Conservation (phyloP, 2,797 vertebrate genomes). For the Tauraco hartlaubi region DNA sequence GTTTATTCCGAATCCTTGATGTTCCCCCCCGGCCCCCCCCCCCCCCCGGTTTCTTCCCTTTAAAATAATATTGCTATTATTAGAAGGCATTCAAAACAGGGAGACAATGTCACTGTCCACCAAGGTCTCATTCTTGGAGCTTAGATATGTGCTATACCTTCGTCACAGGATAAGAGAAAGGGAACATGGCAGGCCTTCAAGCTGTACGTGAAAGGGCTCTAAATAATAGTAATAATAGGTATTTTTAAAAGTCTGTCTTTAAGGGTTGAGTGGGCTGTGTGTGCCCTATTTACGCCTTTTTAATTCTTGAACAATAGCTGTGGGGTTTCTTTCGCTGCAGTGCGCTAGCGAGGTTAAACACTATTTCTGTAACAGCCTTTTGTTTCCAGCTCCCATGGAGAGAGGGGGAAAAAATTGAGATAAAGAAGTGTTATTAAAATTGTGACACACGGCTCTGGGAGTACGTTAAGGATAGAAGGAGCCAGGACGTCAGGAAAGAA, state of each 20-base stretch:
- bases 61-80: conserved; percentile 25
- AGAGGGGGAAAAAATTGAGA: conserved; percentile 81
- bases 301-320: conserved; percentile 72
- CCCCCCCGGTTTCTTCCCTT: neutral
- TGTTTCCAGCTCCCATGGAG: conserved; percentile 77
- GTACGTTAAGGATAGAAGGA: conserved; percentile 79
- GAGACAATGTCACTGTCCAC: neutral
- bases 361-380: conserved; percentile 76
- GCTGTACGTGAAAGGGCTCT: neutral
- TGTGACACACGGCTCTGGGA: conserved; percentile 80
- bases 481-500: conserved; percentile 84
- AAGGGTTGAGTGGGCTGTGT: neutral
- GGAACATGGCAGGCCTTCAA: neutral
- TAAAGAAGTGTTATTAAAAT: conserved; percentile 88
- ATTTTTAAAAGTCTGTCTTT: conserved; percentile 47
- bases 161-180: neutral
- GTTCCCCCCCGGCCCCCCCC: neutral
- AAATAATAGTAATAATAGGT: conserved; percentile 25
- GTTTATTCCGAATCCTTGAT: neutral
- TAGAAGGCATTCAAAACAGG: conserved; percentile 1
- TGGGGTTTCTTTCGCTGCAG: conserved; percentile 39
- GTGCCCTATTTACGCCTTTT: conserved; percentile 66
- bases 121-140: neutral
- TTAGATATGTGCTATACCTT: neutral
- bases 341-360: conserved; percentile 66